Percentiles rank a stretch among this genome's conserved stretches.
Evolutionary conservation across 2,797 vertebrate genomes (phyloP).

Genomic region (Odontamblyopus lacepedii): DNA sequence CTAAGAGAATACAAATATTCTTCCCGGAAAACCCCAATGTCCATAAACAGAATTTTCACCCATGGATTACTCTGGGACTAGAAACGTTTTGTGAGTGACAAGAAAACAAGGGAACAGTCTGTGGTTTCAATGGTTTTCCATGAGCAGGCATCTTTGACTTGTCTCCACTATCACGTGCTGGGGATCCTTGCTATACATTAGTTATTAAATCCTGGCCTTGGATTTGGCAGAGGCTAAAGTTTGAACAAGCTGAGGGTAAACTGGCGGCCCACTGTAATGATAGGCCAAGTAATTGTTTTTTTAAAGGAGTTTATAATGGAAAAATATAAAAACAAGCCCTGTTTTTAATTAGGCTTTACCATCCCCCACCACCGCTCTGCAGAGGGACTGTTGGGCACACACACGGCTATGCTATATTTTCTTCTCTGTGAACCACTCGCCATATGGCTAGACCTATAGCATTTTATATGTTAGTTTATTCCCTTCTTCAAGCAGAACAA

Average conservation of each 20-base stretch:
- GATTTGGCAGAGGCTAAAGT: slow-evolving; percentile 25
- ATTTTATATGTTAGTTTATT: slow-evolving; percentile 39
- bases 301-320: slow-evolving; percentile 75
- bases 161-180: slow-evolving; percentile 18
- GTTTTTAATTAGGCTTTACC: slow-evolving; percentile 75
- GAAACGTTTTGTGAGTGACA: slow-evolving; percentile 19
- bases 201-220: slow-evolving; percentile 46
- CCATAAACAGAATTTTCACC: slow-evolving; percentile 43
- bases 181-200: slow-evolving; percentile 22
- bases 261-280: slow-evolving; percentile 53
- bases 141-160: slow-evolving; percentile 18
- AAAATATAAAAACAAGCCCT: slow-evolving; percentile 77
- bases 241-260: slow-evolving; percentile 45
- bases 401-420: slow-evolving; percentile 57
- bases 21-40: slow-evolving; percentile 60
- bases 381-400: slow-evolving; percentile 38
- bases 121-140: slow-evolving; percentile 44
- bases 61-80: slow-evolving; percentile 43
- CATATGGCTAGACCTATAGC: slow-evolving; percentile 26
- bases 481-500: neutral
- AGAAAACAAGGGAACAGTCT: slow-evolving; percentile 17
- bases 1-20: slow-evolving; percentile 61
- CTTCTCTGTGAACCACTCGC: slow-evolving; percentile 43
- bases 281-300: slow-evolving; percentile 71
- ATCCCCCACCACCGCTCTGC: slow-evolving; percentile 49